Percentiles rank a stretch among this genome's conserved stretches.
Evolutionary conservation across 2,888 invertebrate species (phyloP).

Genomic region (Aquatica leii): DNA sequence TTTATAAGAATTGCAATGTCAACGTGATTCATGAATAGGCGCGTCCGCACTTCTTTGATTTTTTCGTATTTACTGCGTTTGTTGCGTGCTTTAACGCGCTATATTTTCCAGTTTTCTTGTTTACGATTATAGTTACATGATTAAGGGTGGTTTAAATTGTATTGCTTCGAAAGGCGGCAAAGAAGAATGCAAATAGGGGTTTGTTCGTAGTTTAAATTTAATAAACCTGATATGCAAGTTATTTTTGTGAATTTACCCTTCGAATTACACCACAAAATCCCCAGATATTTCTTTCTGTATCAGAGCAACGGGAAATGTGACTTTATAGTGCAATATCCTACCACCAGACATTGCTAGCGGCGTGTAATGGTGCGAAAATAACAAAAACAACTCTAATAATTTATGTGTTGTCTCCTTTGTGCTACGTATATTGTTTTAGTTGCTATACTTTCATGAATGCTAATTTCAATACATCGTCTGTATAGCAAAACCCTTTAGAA

Average conservation of each 20-base stretch:
- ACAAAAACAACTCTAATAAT: slow-evolving; percentile 48
- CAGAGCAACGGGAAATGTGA: slow-evolving; percentile 46
- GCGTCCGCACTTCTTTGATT: slow-evolving; percentile 25
- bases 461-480: background rate
- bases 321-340: slow-evolving; percentile 51
- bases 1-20: slow-evolving; percentile 58
- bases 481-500: background rate
- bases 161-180: slow-evolving; percentile 23
- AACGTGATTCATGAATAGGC: slow-evolving; percentile 54
- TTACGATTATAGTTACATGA: slow-evolving; percentile 27
- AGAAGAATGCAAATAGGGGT: slow-evolving; percentile 22
- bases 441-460: slow-evolving; percentile 10
- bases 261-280: slow-evolving; percentile 50
- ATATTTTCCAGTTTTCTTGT: slow-evolving; percentile 39
- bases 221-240: slow-evolving; percentile 47
- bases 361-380: slow-evolving; percentile 48
- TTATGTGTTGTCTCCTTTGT: slow-evolving; percentile 48
- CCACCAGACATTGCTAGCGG: slow-evolving; percentile 45
- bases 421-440: slow-evolving; percentile 34
- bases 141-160: slow-evolving; percentile 28
- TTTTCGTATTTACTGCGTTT: slow-evolving; percentile 28
- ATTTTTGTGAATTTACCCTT: slow-evolving; percentile 50
- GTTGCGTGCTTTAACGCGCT: slow-evolving; percentile 42
- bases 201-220: slow-evolving; percentile 44
- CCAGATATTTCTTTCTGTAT: slow-evolving; percentile 48